phyloP scores from a whole-genome alignment of 2,888 invertebrate species.

The Sicus ferrugineus region DNA sequence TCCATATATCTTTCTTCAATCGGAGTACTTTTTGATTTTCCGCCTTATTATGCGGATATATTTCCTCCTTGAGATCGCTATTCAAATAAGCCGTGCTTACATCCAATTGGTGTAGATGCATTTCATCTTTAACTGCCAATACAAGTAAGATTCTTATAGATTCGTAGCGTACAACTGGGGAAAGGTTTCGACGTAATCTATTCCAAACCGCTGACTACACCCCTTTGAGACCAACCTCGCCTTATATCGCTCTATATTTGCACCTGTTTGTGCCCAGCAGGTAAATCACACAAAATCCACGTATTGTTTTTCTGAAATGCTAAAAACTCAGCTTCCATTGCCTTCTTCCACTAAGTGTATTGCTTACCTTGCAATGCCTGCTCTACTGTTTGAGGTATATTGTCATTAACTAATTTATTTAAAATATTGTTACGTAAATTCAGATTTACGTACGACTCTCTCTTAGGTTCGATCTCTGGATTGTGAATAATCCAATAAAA shows the following conservation, averaged over 20 bases:
- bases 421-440: neutral
- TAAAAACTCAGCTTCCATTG: constrained; percentile 39
- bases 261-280: constrained; percentile 32
- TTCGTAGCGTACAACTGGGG: constrained; percentile 39
- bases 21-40: constrained; percentile 31
- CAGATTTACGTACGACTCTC: too few species aligned
- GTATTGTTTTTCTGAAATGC: constrained; percentile 32
- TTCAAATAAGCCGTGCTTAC: constrained; percentile 39
- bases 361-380: constrained; percentile 38
- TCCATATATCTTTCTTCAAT: constrained; percentile 39
- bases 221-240: constrained; percentile 37
- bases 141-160: constrained; percentile 41
- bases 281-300: neutral
- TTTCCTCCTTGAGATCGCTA: constrained; percentile 36
- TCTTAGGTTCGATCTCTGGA: too few species aligned
- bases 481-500: too few species aligned
- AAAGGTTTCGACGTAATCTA: constrained; percentile 39
- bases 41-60: constrained; percentile 25
- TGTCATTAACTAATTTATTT: constrained; percentile 27
- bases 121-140: constrained; percentile 37
- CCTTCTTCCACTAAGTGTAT: constrained; percentile 30
- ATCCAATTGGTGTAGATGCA: constrained; percentile 42
- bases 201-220: constrained; percentile 35
- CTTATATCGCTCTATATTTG: constrained; percentile 32
- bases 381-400: constrained; percentile 32